Percentiles rank a stretch among this genome's conserved stretches.
Evolutionary conservation across 2,888 invertebrate species (phyloP).

Genomic region (Epinotia brunnichana): DNA sequence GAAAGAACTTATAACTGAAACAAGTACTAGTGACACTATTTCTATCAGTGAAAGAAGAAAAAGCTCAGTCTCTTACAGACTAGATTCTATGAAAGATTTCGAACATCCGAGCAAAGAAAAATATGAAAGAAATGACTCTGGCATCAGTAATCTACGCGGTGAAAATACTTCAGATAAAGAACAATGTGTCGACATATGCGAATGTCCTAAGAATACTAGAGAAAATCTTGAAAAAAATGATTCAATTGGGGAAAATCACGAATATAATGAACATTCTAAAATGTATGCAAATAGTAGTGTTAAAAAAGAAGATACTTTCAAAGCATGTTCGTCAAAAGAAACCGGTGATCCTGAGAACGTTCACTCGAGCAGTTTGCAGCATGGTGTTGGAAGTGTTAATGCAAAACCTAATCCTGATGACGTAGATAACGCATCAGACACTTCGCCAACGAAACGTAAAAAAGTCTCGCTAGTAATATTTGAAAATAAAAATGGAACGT

Average conservation of each 20-base stretch:
- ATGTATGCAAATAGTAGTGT: background rate
- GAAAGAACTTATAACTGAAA: background rate
- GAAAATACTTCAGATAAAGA: background rate
- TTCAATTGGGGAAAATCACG: background rate
- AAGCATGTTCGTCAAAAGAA: constrained; percentile 2
- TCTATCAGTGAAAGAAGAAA: background rate
- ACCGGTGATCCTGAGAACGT: background rate
- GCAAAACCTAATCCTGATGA: background rate
- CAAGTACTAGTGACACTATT: background rate
- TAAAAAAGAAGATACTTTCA: background rate
- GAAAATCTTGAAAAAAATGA: background rate
- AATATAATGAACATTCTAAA: background rate
- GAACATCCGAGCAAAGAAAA: background rate
- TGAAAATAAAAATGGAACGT: background rate
- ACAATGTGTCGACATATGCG: background rate
- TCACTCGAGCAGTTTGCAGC: background rate
- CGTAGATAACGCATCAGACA: background rate
- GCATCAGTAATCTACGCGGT: background rate
- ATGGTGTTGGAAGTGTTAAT: background rate
- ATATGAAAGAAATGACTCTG: background rate
- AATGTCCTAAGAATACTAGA: background rate
- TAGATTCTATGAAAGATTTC: background rate
- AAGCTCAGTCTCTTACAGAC: background rate
- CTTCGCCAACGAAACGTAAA: background rate
- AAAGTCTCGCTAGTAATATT: background rate